Conservation (phyloP, 2,113 vertebrate genomes). For the Lynx canadensis region DNA sequence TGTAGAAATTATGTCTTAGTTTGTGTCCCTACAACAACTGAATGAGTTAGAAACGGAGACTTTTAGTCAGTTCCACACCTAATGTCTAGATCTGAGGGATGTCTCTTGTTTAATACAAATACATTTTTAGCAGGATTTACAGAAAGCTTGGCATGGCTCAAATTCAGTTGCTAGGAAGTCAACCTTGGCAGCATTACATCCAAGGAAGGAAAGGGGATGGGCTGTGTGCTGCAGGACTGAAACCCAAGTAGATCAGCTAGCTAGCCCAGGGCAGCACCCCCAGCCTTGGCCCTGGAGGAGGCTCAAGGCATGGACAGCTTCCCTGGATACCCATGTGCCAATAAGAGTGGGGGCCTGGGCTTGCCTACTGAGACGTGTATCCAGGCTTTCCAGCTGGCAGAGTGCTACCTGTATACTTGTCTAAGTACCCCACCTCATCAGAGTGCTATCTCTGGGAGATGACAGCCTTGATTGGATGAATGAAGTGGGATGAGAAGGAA, state of each 20-base stretch:
- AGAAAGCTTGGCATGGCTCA: neutral
- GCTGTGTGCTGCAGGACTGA: neutral
- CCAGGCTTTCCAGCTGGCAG: slow-evolving; percentile 36
- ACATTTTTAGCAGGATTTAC: neutral
- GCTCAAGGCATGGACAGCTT: neutral
- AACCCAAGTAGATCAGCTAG: no score
- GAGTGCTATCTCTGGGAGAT: neutral
- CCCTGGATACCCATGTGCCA: neutral
- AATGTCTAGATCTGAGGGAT: neutral
- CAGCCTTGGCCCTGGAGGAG: neutral
- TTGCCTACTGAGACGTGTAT: neutral
- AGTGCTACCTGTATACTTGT: neutral
- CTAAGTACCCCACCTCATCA: neutral
- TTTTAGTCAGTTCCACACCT: neutral
- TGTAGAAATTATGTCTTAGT: neutral
- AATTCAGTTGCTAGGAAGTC: slow-evolving; percentile 1
- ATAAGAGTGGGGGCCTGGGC: neutral
- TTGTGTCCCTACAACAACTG: neutral
- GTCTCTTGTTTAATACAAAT: neutral
- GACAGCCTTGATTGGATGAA: neutral
- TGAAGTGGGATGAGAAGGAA: neutral
- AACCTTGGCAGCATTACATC: neutral
- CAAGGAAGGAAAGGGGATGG: neutral
- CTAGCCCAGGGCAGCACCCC: neutral
- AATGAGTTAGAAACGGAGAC: neutral